Conservation (phyloP, 2,113 vertebrate genomes). For the Pangasianodon hypophthalmus region DNA sequence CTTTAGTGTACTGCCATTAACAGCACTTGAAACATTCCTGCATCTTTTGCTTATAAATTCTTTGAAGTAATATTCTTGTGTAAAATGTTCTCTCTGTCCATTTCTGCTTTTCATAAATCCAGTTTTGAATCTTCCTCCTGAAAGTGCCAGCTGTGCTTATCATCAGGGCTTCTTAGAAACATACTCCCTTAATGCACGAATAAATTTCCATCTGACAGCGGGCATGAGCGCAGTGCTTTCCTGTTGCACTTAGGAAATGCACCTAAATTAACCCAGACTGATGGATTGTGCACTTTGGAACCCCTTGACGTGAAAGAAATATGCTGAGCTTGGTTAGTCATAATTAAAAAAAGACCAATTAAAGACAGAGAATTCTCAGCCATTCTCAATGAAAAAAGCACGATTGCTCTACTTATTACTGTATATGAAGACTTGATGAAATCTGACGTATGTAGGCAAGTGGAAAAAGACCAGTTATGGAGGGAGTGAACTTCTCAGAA, state of each 20-base stretch:
- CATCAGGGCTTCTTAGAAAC: conserved; percentile 21
- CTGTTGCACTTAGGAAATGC: conserved; percentile 52
- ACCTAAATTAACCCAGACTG: conserved; percentile 41
- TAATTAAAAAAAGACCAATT: neutral
- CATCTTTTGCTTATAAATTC: conserved; percentile 24
- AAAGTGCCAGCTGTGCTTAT: conserved; percentile 35
- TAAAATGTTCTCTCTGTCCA: conserved; percentile 44
- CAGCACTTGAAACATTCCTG: neutral
- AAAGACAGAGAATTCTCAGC: neutral
- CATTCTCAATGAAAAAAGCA: neutral
- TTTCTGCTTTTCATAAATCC: conserved; percentile 34
- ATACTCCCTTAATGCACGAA: conserved; percentile 36
- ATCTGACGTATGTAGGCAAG: conserved; percentile 58
- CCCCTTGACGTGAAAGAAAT: neutral
- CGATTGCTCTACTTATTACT: neutral
- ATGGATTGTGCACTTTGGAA: conserved; percentile 15
- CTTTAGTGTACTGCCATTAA: neutral
- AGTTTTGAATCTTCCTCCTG: conserved; percentile 21
- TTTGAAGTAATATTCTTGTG: neutral
- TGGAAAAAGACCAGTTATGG: conserved; percentile 56
- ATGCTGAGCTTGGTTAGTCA: neutral
- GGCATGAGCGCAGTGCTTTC: conserved; percentile 58
- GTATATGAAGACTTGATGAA: conserved; percentile 3
- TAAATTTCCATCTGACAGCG: conserved; percentile 55
- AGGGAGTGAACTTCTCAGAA: conserved; percentile 54